Evolutionary conservation across 2,888 invertebrate species (phyloP), one percentile per base, ranked within the genome.

Genomic region (Cepaea hortensis): DNA sequence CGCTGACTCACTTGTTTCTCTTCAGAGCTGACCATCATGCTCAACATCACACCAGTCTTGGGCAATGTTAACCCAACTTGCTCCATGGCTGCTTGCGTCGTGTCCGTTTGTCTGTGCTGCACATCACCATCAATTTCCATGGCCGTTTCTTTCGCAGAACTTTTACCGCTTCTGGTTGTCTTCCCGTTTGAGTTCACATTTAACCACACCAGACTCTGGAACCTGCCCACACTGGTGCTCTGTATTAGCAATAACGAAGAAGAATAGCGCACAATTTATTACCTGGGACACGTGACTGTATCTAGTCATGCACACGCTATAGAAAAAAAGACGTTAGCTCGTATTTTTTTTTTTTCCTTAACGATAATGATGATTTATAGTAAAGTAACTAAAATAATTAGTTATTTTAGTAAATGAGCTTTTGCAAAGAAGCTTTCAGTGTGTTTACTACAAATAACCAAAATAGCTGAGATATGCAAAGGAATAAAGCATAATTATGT

Each of bases 51-150:
- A 7, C 87, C 87, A 46, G 87, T 84, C 5, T 73, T 75, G 48
- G 87, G 84, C 11, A 87, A 62, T 15, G 87, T 84, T 11, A 87
- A 72, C 13, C 87, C 84, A 18, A 84, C 65, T 11, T 80, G 84
- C 15, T 84, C 48, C 11, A 87, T 50, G 11, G 87, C 75, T 7
- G 65, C 20, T 11, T 87, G 84, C 3, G 61, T 80, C 73, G 55
- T n/a, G 76, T 83, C 84, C 50, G 70, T 46, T 68, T n/a, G 35
- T 48, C 13, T 76, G 0, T 20, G 61, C 0, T 46, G 3, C 13
- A 35, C 62, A 13, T 61, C 61, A 7, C n/a, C 61, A 3, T 75
- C 62, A 11, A 48, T 3, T 23, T 46, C 55, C 11, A 15, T 55
- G 11, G 4, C 61, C n/a, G 75, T 2, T n/a, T 73, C 73, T 7